Conservation (phyloP, 2,113 vertebrate species). For the Climacteris rufus region DNA sequence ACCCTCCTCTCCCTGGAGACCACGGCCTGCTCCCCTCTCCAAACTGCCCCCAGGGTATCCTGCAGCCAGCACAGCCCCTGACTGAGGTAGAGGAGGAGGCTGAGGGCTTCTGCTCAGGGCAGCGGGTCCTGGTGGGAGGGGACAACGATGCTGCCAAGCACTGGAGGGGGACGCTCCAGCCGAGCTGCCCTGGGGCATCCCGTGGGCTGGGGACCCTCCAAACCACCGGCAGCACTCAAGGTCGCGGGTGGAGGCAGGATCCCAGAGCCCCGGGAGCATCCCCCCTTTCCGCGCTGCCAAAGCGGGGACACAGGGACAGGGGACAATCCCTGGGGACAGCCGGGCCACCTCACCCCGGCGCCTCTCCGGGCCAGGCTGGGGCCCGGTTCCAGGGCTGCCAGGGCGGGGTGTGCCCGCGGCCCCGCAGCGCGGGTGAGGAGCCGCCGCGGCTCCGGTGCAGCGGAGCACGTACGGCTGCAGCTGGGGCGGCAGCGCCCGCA, state of each 20-base stretch:
- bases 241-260: rapidly evolving
- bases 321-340: not conserved
- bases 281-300: rapidly evolving
- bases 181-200: not conserved
- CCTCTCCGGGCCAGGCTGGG: not conserved
- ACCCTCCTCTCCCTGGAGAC: not conserved
- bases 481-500: not conserved
- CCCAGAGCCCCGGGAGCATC: not conserved
- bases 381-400: not conserved
- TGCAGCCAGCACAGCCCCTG: not conserved
- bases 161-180: rapidly evolving
- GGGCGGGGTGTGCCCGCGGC: not conserved
- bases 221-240: rapidly evolving
- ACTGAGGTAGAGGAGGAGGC: not conserved
- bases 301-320: not conserved
- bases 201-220: not conserved
- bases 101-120: not conserved
- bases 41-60: not conserved
- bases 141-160: not conserved
- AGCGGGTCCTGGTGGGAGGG: rapidly evolving
- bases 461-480: slow-evolving; percentile 3
- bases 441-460: not conserved
- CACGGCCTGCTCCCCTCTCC: not conserved
- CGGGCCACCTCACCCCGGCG: not conserved
- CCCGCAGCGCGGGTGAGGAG: not conserved